Base-by-base conservation (phyloP, 2,797 vertebrate genomes). In the Neomorphus geoffroyi region DNA sequence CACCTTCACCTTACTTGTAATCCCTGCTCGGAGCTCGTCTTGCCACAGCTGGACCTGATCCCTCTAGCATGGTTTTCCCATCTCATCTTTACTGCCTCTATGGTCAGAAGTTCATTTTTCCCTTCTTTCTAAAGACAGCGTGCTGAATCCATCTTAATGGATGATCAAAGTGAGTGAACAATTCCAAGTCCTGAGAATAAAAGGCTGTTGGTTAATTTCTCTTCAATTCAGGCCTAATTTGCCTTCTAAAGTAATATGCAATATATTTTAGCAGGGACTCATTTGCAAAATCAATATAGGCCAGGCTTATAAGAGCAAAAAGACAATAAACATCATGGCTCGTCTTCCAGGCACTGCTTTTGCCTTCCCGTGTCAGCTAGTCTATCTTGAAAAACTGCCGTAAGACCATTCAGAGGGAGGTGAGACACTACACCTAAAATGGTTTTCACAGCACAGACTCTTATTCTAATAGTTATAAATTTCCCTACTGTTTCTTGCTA, bases 241-340 rank as follows among this genome's bases (percentile, higher is more conserved):
- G 41, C 70, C 33, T 90, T 90, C 89, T 79, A 75, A 81, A 92
- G 57, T 83, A 96, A 92, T 80, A 93, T 17, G 23, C 48, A 80
- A 80, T 73, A 32, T 66, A 28, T 90, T 93, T 96, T 88, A 90
- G n/a, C 58, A 84, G 58, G 39, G 41, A n/a, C 7, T 91, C 23
- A 7, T 32, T n/a, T 91, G 77, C 46, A 88, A 96, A 90, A 83
- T 91, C 82, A 80, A 78, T 84, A 51, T 13, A 45, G 54, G 11
- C 23, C 88, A 65, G 51, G n/a, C 41, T 69, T 91, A 19, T 54
- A 81, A 75, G 41, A 88, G 51, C 23, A 90, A 83, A 88, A 71
- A 60, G 43, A 71, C n/a, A 75, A 60, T 60, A 46, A 60, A 48
- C 51, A 57, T 62, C 62, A 48, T 6, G 30, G 28, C 24, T 83